Conservation (phyloP, 2,888 invertebrate genomes). For the Electrophaes corylata region DNA sequence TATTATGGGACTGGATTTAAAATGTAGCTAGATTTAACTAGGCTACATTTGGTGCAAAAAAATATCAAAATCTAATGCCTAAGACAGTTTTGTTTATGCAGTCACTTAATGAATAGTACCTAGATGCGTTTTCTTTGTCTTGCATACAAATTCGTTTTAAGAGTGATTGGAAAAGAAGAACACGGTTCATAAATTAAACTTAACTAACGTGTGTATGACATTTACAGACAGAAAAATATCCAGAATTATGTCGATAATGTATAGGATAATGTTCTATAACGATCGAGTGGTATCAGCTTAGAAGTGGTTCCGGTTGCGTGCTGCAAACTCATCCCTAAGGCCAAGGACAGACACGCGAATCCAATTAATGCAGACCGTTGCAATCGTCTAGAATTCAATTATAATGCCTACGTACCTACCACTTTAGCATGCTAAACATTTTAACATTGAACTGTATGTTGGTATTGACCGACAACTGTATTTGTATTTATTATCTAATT, state of each 20-base stretch:
- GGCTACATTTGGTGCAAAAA: too few species aligned
- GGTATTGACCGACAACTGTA: conserved; percentile 21
- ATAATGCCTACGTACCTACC: conserved; percentile 12
- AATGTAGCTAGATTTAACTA: too few species aligned
- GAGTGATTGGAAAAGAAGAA: not conserved
- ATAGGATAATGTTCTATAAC: conserved; percentile 13
- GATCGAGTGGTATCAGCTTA: conserved; percentile 14
- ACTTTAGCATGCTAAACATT: conserved; percentile 15
- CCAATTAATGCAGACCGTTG: conserved; percentile 53
- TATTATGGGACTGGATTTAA: too few species aligned
- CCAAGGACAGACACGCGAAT: conserved; percentile 68
- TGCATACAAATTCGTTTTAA: too few species aligned
- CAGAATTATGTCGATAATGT: conserved; percentile 15
- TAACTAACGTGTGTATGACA: not conserved
- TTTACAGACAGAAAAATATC: conserved; percentile 15
- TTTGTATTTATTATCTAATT: not conserved
- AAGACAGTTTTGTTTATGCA: too few species aligned
- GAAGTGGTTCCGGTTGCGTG: conserved; percentile 36
- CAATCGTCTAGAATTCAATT: conserved; percentile 45
- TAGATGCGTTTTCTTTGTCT: too few species aligned
- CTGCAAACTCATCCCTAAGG: conserved; percentile 51
- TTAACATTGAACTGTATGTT: conserved; percentile 21
- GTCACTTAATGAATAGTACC: too few species aligned
- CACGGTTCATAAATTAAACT: not conserved
- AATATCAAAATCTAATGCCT: too few species aligned